Base-by-base conservation (phyloP, 2,797 vertebrate species). In the Crypturellus tataupa region DNA sequence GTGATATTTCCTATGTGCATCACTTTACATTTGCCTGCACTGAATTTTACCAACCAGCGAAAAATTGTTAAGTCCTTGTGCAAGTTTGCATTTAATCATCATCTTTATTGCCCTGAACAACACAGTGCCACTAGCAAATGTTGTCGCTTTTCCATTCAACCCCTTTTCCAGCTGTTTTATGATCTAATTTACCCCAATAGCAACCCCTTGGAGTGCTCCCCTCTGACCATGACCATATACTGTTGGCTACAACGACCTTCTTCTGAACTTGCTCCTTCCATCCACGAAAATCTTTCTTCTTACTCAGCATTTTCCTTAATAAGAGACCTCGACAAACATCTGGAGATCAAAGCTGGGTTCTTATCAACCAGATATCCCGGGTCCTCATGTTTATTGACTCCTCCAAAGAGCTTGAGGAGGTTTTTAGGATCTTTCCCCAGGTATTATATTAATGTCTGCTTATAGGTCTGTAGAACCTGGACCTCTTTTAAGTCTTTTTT, bases 151-250 rank as follows among this genome's bases (percentile, higher is more conserved):
- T 21, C 40, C 10, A 3, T 44, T 29, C 33, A n/a, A 40, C 3
- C 23, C 16, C 13, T 65, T 68, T 58, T 33, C 51, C 39, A 37
- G 24, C 15, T 21, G 3, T 49, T 86, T 82, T 17, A 44, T 20
- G 24, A 20, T 7, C 42, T 37, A 10, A 70, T 85, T 70, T 55
- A 13, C 56, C 42, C 27, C 37, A 55, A 4, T 10, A 42, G 18
- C 24, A n/a, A 33, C 8, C 2, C 8, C 24, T 1, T 0, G 0
- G 2, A 18, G 7, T 0, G 0, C 6, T 85, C 8, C 24, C 62
- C 6, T 60, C 42, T 73, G 53, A 56, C 53, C 18, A n/a, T 56
- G 55, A 56, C 31, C 29, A 56, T n/a, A 19, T 55, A 21, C 4
- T 13, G 7, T 20, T 47, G 37, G 6, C 33, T 35, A 18, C 14